phyloP scores from a whole-genome alignment of 2,113 vertebrate species.

The Psophia crepitans region DNA sequence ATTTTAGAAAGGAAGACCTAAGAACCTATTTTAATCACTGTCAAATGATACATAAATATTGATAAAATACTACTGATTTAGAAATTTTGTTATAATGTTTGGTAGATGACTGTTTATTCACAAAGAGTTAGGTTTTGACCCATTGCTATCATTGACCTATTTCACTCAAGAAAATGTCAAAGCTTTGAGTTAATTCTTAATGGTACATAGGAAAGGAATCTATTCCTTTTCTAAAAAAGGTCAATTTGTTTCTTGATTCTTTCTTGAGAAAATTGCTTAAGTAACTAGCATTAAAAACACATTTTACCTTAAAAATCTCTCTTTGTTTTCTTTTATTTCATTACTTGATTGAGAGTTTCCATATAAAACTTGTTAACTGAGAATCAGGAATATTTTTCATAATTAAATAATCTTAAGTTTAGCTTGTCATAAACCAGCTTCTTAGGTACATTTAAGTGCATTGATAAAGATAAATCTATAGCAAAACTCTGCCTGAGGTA shows the following conservation, averaged over 20 bases:
- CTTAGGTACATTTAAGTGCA: background rate
- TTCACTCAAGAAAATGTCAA: background rate
- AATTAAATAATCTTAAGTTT: background rate
- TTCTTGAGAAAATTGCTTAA: background rate
- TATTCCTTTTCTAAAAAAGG: background rate
- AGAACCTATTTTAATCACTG: background rate
- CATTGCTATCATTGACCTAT: background rate
- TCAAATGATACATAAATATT: background rate
- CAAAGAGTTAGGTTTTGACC: background rate
- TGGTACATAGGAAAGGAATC: background rate
- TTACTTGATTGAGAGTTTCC: background rate
- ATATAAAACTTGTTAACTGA: background rate
- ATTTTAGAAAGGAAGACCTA: background rate
- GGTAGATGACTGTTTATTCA: background rate
- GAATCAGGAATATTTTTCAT: background rate
- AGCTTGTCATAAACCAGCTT: background rate
- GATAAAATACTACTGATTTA: background rate
- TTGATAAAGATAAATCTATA: background rate
- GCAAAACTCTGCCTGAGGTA: background rate
- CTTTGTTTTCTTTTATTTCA: background rate
- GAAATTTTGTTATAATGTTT: background rate
- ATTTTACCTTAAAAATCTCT: background rate
- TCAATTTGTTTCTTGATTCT: background rate
- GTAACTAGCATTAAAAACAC: background rate
- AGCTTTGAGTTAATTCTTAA: background rate